Percentiles rank a stretch among this genome's conserved stretches.
phyloP scores from a whole-genome alignment of 1,140 invertebrate species.

The Agrypnia vestita region DNA sequence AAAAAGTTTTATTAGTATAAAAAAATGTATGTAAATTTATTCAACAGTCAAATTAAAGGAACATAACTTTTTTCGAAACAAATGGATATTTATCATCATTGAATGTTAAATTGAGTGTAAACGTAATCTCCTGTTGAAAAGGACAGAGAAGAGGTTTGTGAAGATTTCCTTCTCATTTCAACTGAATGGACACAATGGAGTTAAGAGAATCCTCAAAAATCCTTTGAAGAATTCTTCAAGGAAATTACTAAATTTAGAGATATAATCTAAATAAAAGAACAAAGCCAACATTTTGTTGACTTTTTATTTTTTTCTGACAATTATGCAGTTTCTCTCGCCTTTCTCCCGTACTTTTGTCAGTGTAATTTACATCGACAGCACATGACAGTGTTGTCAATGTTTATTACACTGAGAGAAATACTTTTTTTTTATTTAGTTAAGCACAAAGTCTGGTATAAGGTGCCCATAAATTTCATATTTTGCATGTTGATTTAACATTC shows the following conservation, averaged over 20 bases:
- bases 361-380: too few species aligned
- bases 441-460: too few species aligned
- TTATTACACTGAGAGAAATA: too few species aligned
- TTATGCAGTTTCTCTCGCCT: too few species aligned
- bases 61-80: constrained; percentile 6
- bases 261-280: not conserved
- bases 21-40: not conserved
- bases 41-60: too few species aligned
- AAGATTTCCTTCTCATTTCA: constrained; percentile 10
- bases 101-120: constrained; percentile 32
- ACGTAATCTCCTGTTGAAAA: constrained; percentile 27
- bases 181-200: not conserved
- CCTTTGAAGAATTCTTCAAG: constrained; percentile 16
- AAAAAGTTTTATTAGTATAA: not conserved
- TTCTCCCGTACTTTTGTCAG: too few species aligned
- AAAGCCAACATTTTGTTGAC: not conserved
- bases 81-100: constrained; percentile 16
- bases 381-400: too few species aligned
- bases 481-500: too few species aligned
- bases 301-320: not conserved
- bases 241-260: not conserved
- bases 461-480: too few species aligned
- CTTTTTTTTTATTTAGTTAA: too few species aligned
- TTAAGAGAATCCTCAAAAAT: constrained; percentile 6
- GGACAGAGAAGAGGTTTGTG: constrained; percentile 4